Percentiles rank a stretch among this genome's conserved stretches.
phyloP scores from a whole-genome alignment of 2,797 vertebrate genomes.

The Gymnothorax reevesii region DNA sequence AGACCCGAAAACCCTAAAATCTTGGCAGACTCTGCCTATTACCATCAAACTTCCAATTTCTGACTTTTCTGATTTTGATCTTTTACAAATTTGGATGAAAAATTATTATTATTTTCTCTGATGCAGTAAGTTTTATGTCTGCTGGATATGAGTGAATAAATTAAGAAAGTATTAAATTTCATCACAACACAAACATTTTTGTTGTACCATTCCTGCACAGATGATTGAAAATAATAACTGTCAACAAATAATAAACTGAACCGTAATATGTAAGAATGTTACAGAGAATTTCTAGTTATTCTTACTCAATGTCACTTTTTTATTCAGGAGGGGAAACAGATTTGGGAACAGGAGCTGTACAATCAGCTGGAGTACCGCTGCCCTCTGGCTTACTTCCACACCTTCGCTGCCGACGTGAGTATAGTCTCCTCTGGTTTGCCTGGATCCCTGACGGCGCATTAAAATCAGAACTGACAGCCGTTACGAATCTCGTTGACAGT shows the following conservation, averaged over 20 bases:
- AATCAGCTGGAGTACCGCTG: constrained; percentile 75
- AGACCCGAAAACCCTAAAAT: background rate
- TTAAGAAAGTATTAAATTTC: background rate
- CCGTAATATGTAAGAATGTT: background rate
- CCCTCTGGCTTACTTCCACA: constrained; percentile 77
- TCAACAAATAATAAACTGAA: background rate
- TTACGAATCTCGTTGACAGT: background rate
- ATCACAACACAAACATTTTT: background rate
- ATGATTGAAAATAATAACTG: background rate
- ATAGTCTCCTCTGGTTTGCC: background rate
- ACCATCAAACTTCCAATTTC: background rate
- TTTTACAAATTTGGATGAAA: background rate
- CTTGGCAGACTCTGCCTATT: background rate
- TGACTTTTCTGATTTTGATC: background rate
- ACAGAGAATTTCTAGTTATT: background rate
- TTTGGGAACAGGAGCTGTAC: constrained; percentile 92
- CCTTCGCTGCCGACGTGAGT: constrained; percentile 85
- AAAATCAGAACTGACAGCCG: background rate
- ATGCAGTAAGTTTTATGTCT: background rate
- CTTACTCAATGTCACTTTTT: background rate
- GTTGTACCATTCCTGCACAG: background rate
- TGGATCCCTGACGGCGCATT: background rate
- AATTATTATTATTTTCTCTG: background rate
- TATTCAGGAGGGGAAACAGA: constrained; percentile 67
- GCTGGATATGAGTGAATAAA: background rate